phyloP scores from a whole-genome alignment of 2,113 vertebrate genomes.

The Pavo muticus region DNA sequence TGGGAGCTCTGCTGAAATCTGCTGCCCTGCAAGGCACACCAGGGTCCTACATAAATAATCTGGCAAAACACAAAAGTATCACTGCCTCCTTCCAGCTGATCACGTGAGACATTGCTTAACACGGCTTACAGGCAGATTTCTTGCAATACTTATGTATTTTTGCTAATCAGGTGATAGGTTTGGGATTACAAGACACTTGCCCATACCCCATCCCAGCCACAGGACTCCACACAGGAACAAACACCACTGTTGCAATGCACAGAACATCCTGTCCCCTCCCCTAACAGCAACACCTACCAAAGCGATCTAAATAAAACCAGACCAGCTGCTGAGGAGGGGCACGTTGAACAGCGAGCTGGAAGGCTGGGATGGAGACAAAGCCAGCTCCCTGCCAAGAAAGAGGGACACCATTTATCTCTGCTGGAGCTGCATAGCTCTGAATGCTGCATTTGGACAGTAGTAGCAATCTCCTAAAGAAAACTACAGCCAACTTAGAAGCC shows the following conservation, averaged over 20 bases:
- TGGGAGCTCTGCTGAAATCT: background rate
- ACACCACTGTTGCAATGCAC: slow-evolving; percentile 52
- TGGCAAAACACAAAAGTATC: slow-evolving; percentile 58
- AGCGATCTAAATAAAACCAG: slow-evolving; percentile 68
- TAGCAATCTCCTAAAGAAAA: slow-evolving; percentile 19
- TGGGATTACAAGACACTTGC: slow-evolving; percentile 62
- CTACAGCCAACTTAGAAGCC: background rate
- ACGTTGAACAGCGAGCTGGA: slow-evolving; percentile 58
- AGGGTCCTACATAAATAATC: slow-evolving; percentile 60
- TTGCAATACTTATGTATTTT: slow-evolving; percentile 47
- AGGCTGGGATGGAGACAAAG: slow-evolving; percentile 43
- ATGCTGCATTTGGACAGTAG: background rate
- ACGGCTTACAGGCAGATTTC: slow-evolving; percentile 10
- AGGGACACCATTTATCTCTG: slow-evolving; percentile 60
- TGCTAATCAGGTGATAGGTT: slow-evolving; percentile 30
- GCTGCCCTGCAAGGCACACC: slow-evolving; percentile 37
- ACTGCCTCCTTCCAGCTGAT: slow-evolving; percentile 59
- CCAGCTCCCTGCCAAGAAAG: slow-evolving; percentile 33
- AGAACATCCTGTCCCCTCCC: slow-evolving; percentile 65
- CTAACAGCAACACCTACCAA: slow-evolving; percentile 39
- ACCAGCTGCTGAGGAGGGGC: slow-evolving; percentile 73
- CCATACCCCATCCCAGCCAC: slow-evolving; percentile 47
- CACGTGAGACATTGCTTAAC: slow-evolving; percentile 67
- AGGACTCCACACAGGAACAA: slow-evolving; percentile 62
- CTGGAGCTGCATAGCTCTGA: slow-evolving; percentile 52